These are phyloP conservation scores for Eupithecia exiguata DNA, from an alignment of 2,888 invertebrate species.

Conservation along the genomic window DNA sequence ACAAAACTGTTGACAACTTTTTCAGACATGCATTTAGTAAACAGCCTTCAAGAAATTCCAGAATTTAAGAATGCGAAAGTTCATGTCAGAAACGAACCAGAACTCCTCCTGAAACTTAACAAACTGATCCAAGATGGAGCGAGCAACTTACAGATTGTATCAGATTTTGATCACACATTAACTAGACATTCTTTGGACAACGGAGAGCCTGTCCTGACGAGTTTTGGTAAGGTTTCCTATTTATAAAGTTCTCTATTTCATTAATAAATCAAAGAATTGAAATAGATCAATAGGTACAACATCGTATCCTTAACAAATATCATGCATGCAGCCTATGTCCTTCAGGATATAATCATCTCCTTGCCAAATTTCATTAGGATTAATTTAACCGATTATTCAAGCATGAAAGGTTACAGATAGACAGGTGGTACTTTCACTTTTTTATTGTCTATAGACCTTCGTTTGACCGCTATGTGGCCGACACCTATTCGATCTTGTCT, in stretches of 20 bases:
- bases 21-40: slow-evolving; percentile 62
- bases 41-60: slow-evolving; percentile 63
- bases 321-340: not conserved
- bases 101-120: slow-evolving; percentile 70
- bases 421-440: too few species aligned
- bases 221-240: slow-evolving; percentile 86
- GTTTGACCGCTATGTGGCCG: too few species aligned
- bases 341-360: not conserved
- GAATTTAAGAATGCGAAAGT: slow-evolving; percentile 65
- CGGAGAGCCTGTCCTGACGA: slow-evolving; percentile 88
- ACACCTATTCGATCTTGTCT: too few species aligned
- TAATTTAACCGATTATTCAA: too few species aligned
- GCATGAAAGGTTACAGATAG: too few species aligned
- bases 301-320: not conserved
- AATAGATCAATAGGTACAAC: not conserved
- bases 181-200: slow-evolving; percentile 90
- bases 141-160: slow-evolving; percentile 90
- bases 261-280: not conserved
- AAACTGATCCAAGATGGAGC: slow-evolving; percentile 72
- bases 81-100: slow-evolving; percentile 61
- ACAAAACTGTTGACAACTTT: not conserved
- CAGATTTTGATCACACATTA: slow-evolving; percentile 95
- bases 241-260: not conserved
- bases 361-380: not conserved
- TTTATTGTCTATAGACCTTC: too few species aligned